Conservation (phyloP, 2,888 invertebrate genomes). For the Meandrusa payeni region DNA sequence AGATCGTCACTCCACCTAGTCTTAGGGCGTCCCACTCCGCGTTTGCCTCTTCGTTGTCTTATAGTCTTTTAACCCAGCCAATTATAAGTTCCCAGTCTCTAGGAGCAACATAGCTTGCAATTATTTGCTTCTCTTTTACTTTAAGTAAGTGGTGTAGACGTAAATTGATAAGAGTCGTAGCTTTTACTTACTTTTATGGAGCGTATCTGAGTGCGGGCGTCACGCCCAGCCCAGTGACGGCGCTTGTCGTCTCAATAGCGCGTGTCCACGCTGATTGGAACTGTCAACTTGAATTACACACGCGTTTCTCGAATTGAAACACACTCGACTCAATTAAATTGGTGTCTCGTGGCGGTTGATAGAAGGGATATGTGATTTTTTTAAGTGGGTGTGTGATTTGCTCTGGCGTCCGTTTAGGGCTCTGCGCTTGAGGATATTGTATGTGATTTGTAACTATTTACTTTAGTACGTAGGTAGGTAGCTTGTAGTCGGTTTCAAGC, state of each 20-base stretch:
- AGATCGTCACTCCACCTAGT: too few species aligned
- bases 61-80: too few species aligned
- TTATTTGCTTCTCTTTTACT: too few species aligned
- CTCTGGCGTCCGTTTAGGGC: not conserved
- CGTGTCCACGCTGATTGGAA: slow-evolving; percentile 27
- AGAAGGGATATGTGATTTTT: slow-evolving; percentile 20
- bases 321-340: slow-evolving; percentile 25
- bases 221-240: slow-evolving; percentile 19
- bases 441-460: too few species aligned
- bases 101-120: too few species aligned
- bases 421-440: too few species aligned
- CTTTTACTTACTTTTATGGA: slow-evolving; percentile 20
- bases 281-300: slow-evolving; percentile 29
- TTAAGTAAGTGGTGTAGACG: not conserved
- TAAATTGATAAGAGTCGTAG: slow-evolving; percentile 12
- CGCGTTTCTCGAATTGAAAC: slow-evolving; percentile 26
- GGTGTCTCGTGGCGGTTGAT: slow-evolving; percentile 16
- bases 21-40: too few species aligned
- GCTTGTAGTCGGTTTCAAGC: too few species aligned
- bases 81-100: too few species aligned
- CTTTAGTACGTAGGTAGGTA: too few species aligned
- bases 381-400: slow-evolving; percentile 14
- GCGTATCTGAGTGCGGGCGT: slow-evolving; percentile 15
- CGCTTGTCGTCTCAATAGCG: slow-evolving; percentile 25
- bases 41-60: too few species aligned